Evolutionary conservation across 2,888 invertebrate genomes (phyloP), one percentile per base, ranked within the genome.

Genomic region (Pardosa pseudoannulata): DNA sequence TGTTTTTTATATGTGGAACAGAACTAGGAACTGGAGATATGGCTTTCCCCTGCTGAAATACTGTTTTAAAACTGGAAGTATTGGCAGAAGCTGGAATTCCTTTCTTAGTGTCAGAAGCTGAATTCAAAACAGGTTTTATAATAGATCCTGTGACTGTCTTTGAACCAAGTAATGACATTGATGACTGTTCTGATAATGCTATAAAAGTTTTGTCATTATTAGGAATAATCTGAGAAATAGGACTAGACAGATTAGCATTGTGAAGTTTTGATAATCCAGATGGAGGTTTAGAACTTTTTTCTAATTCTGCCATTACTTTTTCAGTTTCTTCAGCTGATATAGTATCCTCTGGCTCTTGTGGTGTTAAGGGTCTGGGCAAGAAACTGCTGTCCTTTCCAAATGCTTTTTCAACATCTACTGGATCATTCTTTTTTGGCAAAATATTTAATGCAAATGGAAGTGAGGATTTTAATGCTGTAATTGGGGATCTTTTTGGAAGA

Each of bases 361-460:
- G 87, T 13, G 87, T 87, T 5, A 87, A 27, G 23, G 87, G 74
- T 9, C 87, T 64, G 1, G 87, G 87, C 16, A 87, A 64, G 19
- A 87, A 87, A 9, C 79, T 87, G 50, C 80, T 80, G 29, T 87
- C 87, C 16, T 31, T 28, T 0, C 87, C 87, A 56, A 87, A 87
- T 11, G 87, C 87, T 29, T 75, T 76, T n/a, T 80, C 76, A 13
- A 87, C 87, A 71, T 87, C 87, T 16, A 87, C 87, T 41, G 71
- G 75, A 7, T 80, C 87, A 72, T 87, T 80, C 28, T 76, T 87
- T 56, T 87, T 78, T 23, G 83, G 73, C 2, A 79, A 39, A 31
- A 85, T 78, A 50, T 78, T 72, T n/a, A 73, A 67, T 5, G 83
- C 73, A 50, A 85, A 85, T 16, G 83, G 78, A n/a, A 86, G 13